Conservation (phyloP, 2,113 vertebrate species). For the Acinonyx jubatus region DNA sequence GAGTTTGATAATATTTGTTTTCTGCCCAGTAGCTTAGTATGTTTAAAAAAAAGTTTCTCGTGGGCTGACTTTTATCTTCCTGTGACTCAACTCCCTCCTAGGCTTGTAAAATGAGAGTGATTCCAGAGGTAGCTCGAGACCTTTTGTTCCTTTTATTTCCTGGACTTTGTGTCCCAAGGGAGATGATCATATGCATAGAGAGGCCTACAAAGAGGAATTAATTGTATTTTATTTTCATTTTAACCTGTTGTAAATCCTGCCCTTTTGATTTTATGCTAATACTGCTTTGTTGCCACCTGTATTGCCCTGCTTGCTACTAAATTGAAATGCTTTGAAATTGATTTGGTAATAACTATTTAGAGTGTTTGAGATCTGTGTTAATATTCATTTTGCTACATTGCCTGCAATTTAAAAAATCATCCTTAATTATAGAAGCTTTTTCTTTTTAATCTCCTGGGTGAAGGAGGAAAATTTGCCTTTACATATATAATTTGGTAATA, state of each 20-base stretch:
- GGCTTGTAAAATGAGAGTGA: slow-evolving; percentile 26
- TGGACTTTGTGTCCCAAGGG: not conserved
- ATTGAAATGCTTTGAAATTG: slow-evolving; percentile 63
- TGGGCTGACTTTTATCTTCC: slow-evolving; percentile 26
- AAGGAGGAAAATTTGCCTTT: slow-evolving; percentile 61
- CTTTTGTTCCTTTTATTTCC: slow-evolving; percentile 31
- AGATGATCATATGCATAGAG: not conserved
- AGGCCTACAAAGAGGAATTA: not conserved
- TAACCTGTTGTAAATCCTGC: slow-evolving; percentile 36
- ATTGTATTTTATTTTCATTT: slow-evolving; percentile 52
- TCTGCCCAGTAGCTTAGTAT: slow-evolving; percentile 1
- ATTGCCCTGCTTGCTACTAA: not conserved
- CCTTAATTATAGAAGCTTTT: slow-evolving; percentile 69
- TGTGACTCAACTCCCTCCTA: not conserved
- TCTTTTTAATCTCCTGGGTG: slow-evolving; percentile 38
- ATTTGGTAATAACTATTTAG: slow-evolving; percentile 71
- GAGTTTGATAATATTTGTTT: slow-evolving; percentile 9
- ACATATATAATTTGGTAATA: slow-evolving; percentile 50
- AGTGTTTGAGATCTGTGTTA: slow-evolving; percentile 67
- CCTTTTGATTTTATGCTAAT: slow-evolving; percentile 63
- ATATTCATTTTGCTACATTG: slow-evolving; percentile 72
- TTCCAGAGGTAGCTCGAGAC: slow-evolving; percentile 24
- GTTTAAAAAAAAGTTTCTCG: not conserved
- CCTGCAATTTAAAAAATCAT: slow-evolving; percentile 75
- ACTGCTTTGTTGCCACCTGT: slow-evolving; percentile 2